Evolutionary conservation across 2,888 invertebrate genomes (phyloP), one percentile per base, ranked within the genome.

Genomic region (Ormia ochracea): DNA sequence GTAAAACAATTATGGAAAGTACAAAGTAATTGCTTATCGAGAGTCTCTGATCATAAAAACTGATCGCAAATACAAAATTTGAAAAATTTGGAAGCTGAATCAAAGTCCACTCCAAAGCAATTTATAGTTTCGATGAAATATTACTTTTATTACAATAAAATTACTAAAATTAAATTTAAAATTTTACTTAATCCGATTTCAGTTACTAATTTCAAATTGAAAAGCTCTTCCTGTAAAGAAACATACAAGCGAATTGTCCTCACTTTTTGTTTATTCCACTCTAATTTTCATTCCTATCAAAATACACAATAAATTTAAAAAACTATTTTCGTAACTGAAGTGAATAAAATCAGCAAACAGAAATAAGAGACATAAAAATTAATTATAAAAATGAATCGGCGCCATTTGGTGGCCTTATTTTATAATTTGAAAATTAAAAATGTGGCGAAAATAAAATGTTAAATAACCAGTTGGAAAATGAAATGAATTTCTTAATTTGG

Each of bases 401-500:
- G 82, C 83, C 84, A 86, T 87, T 86, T 86, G 86, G 61, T 80
- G 80, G 63, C 75, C 70, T 73, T 65, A 68, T 74, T 73, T 50
- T 54, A 54, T 61, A 56, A 48, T 63, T 28, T 12, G 33, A 19
- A 61, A 36, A 48, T 56, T 65, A 28, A 66, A 52, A 70, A 17
- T 26, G 19, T 50, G 43, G 12, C 45, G n/a, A 7, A 54, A 58
- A 72, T 65, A 33, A 54, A 65, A 50, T 31, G 26, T 19, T 45
- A 58, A 36, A 28, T 73, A 76, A 43, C 10, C 54, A 31, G 43
- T 54, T 21, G 43, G 26, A 76, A 72, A 69, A 17, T 43, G 14
- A 72, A 58, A 65, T 48, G 65, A 56, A 61, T 65, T 3, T 14
- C 59, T 43, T 28, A 54, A 33, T 54, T 61, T 19, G 36, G 43